These are phyloP conservation scores for Cyanoramphus novaezelandiae DNA, from an alignment of 2,113 vertebrate species.

Conservation along the genomic window DNA sequence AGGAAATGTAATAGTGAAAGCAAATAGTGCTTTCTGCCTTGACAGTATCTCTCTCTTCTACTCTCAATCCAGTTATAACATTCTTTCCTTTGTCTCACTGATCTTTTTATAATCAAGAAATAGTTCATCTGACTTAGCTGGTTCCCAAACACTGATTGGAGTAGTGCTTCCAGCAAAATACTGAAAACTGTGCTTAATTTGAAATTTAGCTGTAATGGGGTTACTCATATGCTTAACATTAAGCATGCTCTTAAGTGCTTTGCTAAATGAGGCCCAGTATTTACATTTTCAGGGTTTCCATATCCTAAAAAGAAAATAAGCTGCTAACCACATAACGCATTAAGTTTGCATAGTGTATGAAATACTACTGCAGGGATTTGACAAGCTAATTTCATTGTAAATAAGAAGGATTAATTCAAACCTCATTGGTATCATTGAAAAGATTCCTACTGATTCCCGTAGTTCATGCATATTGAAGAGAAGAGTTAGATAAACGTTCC, in stretches of 20 bases:
- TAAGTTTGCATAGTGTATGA: neutral
- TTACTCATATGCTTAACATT: neutral
- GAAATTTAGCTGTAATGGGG: neutral
- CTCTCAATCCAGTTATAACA: neutral
- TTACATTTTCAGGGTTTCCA: neutral
- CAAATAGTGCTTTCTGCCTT: neutral
- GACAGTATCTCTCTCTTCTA: neutral
- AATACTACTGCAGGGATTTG: neutral
- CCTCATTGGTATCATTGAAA: neutral
- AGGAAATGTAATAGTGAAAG: neutral
- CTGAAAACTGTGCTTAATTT: neutral
- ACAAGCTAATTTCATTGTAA: neutral
- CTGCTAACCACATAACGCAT: neutral
- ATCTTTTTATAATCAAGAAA: neutral
- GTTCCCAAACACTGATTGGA: neutral
- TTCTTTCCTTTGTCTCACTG: neutral
- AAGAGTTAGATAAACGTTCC: neutral
- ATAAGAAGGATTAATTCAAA: constrained; percentile 15
- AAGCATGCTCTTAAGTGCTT: neutral
- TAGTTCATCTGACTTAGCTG: neutral
- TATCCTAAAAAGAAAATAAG: neutral
- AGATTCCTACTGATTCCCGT: neutral
- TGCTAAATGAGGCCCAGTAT: neutral
- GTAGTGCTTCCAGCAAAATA: neutral
- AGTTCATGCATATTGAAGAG: neutral